A percentile compares a stretch with the other conserved stretches of the same genome.
These are phyloP conservation scores for Liopterus haemorrhoidalis DNA, from an alignment of 2,888 invertebrate species.

Conservation along the genomic window DNA sequence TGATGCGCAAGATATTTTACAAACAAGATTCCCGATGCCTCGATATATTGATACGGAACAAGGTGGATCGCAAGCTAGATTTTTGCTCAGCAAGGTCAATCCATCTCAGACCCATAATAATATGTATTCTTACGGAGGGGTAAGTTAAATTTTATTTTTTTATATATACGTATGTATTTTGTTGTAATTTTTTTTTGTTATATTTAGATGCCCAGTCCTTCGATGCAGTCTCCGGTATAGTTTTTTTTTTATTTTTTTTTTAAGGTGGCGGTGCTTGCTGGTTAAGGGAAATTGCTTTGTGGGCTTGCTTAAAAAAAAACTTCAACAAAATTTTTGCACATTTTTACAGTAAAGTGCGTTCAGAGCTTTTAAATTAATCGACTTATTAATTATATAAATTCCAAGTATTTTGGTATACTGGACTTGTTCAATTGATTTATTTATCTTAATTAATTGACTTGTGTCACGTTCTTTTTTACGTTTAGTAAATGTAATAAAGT, in stretches of 20 bases:
- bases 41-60: conserved; percentile 98
- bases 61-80: conserved; percentile 98
- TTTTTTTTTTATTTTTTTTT: conserved; percentile 45
- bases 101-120: conserved; percentile 99
- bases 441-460: too few relatives aligned
- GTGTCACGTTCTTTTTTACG: too few relatives aligned
- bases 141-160: conserved; percentile 49
- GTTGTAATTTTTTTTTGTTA: conserved; percentile 30
- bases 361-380: too few relatives aligned
- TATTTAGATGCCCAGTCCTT: conserved; percentile 46
- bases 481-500: too few relatives aligned
- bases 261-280: conserved; percentile 9
- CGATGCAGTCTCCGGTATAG: conserved; percentile 67
- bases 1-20: conserved; percentile 94
- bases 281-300: neutral
- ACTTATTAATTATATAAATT: too few relatives aligned
- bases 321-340: too few relatives aligned
- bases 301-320: conserved; percentile 1
- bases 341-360: too few relatives aligned
- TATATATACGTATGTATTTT: conserved; percentile 42
- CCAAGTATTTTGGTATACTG: too few relatives aligned
- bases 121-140: conserved; percentile 92
- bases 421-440: too few relatives aligned
- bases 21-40: conserved; percentile 96
- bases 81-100: conserved; percentile 97